Conservation (phyloP, 2,113 vertebrate genomes). For the Cyanoliseus patagonus region DNA sequence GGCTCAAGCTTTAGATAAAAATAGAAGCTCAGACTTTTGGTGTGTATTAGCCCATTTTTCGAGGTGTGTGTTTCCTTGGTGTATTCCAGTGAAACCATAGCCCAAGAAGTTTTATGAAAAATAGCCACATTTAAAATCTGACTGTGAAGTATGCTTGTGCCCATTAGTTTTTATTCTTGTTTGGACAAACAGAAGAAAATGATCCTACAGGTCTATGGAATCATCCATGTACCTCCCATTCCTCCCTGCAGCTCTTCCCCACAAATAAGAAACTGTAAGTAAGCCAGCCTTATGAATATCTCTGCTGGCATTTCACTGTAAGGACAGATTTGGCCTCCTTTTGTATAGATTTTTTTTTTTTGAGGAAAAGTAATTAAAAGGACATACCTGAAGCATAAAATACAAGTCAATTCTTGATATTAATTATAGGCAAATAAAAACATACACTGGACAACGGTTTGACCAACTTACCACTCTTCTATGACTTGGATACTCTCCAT, state of each 20-base stretch:
- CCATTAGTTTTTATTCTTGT: background rate
- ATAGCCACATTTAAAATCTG: background rate
- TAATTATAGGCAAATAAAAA: background rate
- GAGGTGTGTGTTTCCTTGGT: background rate
- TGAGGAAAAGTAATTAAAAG: background rate
- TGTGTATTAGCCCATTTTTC: background rate
- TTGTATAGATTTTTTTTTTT: background rate
- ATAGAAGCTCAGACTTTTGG: background rate
- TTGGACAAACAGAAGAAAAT: background rate
- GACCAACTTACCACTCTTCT: constrained; percentile 80
- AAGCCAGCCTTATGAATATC: background rate
- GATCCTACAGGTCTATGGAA: background rate
- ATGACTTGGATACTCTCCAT: constrained; percentile 81
- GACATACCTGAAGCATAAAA: background rate
- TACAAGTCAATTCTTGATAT: background rate
- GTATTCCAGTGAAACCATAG: background rate
- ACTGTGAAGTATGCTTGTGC: background rate
- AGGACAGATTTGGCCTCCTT: background rate
- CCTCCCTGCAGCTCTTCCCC: background rate
- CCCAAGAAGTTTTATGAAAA: background rate
- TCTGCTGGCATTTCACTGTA: background rate
- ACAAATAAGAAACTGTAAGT: background rate
- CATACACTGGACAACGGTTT: background rate
- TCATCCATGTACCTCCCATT: background rate
- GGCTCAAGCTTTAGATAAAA: background rate